Evolutionary conservation across 2,797 vertebrate genomes (phyloP).

Genomic region (Artibeus jamaicensis): DNA sequence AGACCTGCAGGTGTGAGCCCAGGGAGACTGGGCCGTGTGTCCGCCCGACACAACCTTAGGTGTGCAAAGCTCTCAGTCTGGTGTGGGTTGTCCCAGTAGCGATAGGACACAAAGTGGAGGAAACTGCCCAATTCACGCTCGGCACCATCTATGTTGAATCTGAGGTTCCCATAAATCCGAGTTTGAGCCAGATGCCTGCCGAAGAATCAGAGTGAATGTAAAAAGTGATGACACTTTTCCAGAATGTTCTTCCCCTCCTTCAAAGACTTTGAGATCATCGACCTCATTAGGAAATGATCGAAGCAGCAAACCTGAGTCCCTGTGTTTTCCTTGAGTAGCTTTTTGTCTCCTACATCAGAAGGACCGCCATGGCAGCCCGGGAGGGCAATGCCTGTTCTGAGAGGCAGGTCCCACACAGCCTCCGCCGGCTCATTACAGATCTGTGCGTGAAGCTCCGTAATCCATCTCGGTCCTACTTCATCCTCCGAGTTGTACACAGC

Average conservation of each 20-base stretch:
- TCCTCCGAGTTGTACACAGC: not conserved
- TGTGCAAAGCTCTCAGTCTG: too few relatives aligned
- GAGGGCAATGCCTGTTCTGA: too few relatives aligned
- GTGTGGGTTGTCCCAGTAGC: rapidly evolving
- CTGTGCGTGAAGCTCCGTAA: not conserved
- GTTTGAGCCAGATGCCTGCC: not conserved
- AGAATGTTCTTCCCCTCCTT: not conserved
- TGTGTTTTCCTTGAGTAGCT: not conserved
- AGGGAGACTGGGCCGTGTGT: not conserved
- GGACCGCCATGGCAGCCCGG: rapidly evolving
- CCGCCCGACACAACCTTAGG: rapidly evolving
- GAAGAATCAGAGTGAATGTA: not conserved
- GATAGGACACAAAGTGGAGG: too few relatives aligned
- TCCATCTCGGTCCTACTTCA: not conserved
- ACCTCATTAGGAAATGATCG: not conserved
- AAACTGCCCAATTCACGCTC: not conserved
- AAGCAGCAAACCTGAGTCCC: not conserved
- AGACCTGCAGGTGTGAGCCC: not conserved
- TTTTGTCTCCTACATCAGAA: too few relatives aligned
- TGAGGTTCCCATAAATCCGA: not conserved
- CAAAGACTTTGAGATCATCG: not conserved
- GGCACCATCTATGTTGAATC: not conserved
- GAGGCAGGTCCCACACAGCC: not conserved
- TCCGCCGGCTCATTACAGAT: not conserved
- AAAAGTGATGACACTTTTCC: not conserved